Base-by-base conservation (phyloP, 2,113 vertebrate genomes). In the Bubo bubo region DNA sequence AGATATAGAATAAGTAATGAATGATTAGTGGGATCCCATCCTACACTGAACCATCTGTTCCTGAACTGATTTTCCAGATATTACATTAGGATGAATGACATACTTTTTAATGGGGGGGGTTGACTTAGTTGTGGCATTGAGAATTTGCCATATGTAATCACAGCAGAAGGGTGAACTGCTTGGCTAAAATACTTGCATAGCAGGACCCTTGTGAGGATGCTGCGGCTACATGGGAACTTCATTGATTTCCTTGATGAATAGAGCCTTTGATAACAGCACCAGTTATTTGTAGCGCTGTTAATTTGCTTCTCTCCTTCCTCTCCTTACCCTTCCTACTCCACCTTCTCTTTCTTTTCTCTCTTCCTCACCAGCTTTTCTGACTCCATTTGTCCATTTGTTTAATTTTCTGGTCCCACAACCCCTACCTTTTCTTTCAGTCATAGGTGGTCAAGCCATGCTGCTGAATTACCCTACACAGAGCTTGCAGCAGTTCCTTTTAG, bases 401-500 rank as follows among this genome's bases (percentile, higher is more conserved):
- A 34, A 27, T 92, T 93, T 88, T 87, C 79, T 89, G 86, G 56
- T 94, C 92, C 97, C 92, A 93, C 93, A 88, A 86, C 59, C 94
- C 92, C 90, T 79, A 58, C 96, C 93, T 96, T 97, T 96, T 97
- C 93, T 97, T 93, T 96, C 97, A 97, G 96, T 75, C 93, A 81
- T 95, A 96, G 93, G 96, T 96, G 93, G 43, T 92, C 95, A 96
- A 96, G 96, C 93, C 91, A 90, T 92, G 85, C 86, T 96, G 87
- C 94, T 97, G 96, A 96, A 95, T 96, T 96, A 76, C 52, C 88
- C 87, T 94, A 95, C 95, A 90, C 94, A 97, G 94, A 96, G 88
- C 93, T 97, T 97, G 92, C 97, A 97, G 95, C 93, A 96, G 43
- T 97, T 97, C 96, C 91, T 97, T 96, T 97, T 96, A 97, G 96